Conservation (phyloP, 1,140 invertebrate species). For the Eubasilissa regina region DNA sequence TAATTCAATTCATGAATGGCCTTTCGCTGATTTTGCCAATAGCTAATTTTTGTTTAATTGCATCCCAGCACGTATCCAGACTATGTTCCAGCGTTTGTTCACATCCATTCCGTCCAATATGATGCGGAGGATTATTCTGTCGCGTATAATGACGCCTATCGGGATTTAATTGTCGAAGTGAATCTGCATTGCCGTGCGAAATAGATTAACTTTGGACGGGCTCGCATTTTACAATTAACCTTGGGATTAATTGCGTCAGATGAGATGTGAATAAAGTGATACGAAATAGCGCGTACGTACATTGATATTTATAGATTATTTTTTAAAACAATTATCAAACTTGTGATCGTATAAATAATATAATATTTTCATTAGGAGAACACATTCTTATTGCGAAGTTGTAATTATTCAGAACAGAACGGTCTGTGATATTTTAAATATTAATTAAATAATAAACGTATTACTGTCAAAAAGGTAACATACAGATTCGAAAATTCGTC, state of each 20-base stretch:
- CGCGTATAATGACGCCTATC: slow-evolving; percentile 38
- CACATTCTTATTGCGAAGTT: no score
- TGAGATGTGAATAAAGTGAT: not conserved
- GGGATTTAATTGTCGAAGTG: slow-evolving; percentile 58
- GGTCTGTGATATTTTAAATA: no score
- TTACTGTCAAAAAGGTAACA: no score
- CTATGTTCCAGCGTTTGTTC: not conserved
- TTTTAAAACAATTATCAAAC: no score
- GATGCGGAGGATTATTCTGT: slow-evolving; percentile 35
- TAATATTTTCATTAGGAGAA: no score
- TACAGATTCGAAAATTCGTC: no score
- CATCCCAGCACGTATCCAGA: not conserved
- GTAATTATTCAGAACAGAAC: no score
- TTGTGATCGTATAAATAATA: no score
- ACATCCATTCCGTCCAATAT: slow-evolving; percentile 27
- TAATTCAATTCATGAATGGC: slow-evolving; percentile 53
- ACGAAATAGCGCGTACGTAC: no score
- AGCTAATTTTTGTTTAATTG: slow-evolving; percentile 59
- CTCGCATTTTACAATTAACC: slow-evolving; percentile 31
- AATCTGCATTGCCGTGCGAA: slow-evolving; percentile 42
- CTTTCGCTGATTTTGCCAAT: slow-evolving; percentile 46
- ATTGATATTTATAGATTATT: no score
- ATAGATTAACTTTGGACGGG: slow-evolving; percentile 39
- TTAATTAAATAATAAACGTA: no score
- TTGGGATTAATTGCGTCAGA: slow-evolving; percentile 15